Conservation (phyloP, 2,888 invertebrate genomes). For the Nasonovia ribisnigri region DNA sequence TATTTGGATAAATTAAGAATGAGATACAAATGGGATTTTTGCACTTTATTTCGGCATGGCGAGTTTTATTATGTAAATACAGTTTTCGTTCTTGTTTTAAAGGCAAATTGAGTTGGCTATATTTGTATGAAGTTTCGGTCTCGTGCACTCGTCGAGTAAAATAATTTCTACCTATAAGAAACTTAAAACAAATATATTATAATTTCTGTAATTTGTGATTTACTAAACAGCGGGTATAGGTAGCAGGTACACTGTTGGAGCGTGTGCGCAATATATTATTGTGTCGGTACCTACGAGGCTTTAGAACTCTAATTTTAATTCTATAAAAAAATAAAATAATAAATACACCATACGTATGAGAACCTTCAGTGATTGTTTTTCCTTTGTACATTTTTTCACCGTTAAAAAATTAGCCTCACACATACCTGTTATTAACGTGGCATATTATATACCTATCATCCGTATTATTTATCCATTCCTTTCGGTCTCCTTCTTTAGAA, state of each 20-base stretch:
- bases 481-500: not conserved
- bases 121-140: not conserved
- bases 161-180: not conserved
- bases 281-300: not conserved
- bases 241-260: not conserved
- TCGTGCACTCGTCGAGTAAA: not conserved
- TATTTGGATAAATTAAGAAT: not conserved
- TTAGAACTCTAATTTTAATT: not conserved
- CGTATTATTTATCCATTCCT: slow-evolving; percentile 31
- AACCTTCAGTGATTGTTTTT: slow-evolving; percentile 5
- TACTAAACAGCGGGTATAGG: not conserved
- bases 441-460: slow-evolving; percentile 11
- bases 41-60: not conserved
- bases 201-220: slow-evolving; percentile 1
- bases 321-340: not conserved
- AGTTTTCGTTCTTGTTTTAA: not conserved
- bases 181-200: not conserved
- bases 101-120: not conserved
- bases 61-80: not conserved
- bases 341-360: slow-evolving; percentile 25
- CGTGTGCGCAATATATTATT: not conserved
- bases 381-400: slow-evolving; percentile 32
- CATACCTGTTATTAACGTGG: slow-evolving; percentile 51
- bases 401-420: slow-evolving; percentile 53
- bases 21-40: not conserved